phyloP scores from a whole-genome alignment of 2,113 vertebrate species.

The Polyodon spathula region DNA sequence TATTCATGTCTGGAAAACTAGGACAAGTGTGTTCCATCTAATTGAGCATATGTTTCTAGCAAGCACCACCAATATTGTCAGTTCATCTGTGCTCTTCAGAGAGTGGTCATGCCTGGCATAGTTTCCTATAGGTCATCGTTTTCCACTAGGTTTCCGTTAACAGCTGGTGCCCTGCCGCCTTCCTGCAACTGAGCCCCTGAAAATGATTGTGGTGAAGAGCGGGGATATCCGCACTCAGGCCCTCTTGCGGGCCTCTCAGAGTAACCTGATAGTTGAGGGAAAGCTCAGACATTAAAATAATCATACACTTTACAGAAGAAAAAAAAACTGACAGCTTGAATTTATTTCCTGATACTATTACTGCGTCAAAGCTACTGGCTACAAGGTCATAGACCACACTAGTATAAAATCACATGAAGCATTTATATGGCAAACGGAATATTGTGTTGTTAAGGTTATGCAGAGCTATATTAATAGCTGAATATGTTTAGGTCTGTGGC shows the following conservation, averaged over 20 bases:
- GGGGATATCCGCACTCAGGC: too few relatives aligned
- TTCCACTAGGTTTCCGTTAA: slow-evolving; percentile 53
- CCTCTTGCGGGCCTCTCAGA: too few relatives aligned
- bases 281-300: slow-evolving; percentile 25
- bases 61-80: slow-evolving; percentile 15
- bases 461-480: too few relatives aligned
- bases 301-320: slow-evolving; percentile 17
- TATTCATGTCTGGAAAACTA: slow-evolving; percentile 19
- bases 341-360: slow-evolving; percentile 17
- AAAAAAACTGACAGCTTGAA: slow-evolving; percentile 20
- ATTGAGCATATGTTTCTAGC: slow-evolving; percentile 49
- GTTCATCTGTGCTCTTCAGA: slow-evolving; percentile 36
- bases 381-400: too few relatives aligned
- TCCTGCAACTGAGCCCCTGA: slow-evolving; percentile 35
- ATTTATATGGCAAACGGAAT: too few relatives aligned
- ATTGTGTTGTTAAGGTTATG: too few relatives aligned
- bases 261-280: too few relatives aligned
- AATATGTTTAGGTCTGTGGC: too few relatives aligned
- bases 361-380: background rate
- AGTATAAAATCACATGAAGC: too few relatives aligned
- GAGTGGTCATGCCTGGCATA: slow-evolving; percentile 45
- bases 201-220: background rate
- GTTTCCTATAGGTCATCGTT: slow-evolving; percentile 62
- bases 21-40: slow-evolving; percentile 40
- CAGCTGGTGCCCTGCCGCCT: slow-evolving; percentile 54